Base-by-base conservation (phyloP, 2,797 vertebrate genomes). In the Luscinia luscinia region DNA sequence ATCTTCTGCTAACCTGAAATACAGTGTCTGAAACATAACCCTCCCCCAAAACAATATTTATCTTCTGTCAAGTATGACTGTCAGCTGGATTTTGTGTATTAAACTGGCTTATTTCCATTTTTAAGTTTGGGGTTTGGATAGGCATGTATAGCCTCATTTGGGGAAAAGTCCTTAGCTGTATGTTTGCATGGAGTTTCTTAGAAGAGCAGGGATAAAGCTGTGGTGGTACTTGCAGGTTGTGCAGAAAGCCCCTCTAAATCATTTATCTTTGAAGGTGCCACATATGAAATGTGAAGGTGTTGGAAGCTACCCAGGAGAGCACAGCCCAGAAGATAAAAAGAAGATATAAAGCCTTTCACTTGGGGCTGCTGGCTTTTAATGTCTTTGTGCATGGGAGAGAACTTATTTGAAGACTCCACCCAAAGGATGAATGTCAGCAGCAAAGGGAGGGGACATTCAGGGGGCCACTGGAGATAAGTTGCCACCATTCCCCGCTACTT, bases 1-100 rank as follows among this genome's bases (percentile, higher is more conserved):
- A 73, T 74, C 40, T 74, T 86, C 74, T 92, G 79, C 55, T 91
- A 82, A 87, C 30, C 38, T 75, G 81, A 90, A 92, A 70, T 32
- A 21, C 16, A 61, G 2, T 19, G 8, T 70, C 41, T 74, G 68
- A 75, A 85, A 68, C 10, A 20, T 49, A 84, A 48, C 2, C 4
- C 6, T 6, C 2, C 8, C 8, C 15, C 15, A 1, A 40, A 75
- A 3, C 3, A 63, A 12, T 38, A 58, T 40, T 24, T 61, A 3
- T 62, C 73, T 84, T 61, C 34, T 61, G 11, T 28, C 7, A 26
- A 59, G 19, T 51, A 36, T 24, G 57, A 19, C 45, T 55, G 15
- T 58, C 20, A 26, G 8, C 54, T 89, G 32, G 30, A 41, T 77
- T 89, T 91, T 59, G 5, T 58, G 2, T 72, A 38, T 77, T 58